Evolutionary conservation across 2,113 vertebrate genomes (phyloP).

Genomic region (Rattus norvegicus): GRCr8 NC_086020.1:205791001-205791500

Average conservation of each 20-base stretch:
- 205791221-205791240: neutral
- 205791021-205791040: neutral
- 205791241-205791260: neutral
- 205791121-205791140: neutral
- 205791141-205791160: neutral
- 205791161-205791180: neutral
- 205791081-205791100: neutral
- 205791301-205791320: too few species aligned
- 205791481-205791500: too few species aligned
- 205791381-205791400: too few species aligned
- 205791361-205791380: too few species aligned
- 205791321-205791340: too few species aligned
- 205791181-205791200: neutral
- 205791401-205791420: too few species aligned
- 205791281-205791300: too few species aligned
- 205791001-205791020: neutral
- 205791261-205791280: too few species aligned
- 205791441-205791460: too few species aligned
- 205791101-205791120: neutral
- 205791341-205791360: too few species aligned
- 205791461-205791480: too few species aligned
- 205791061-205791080: neutral
- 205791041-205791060: neutral
- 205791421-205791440: too few species aligned
- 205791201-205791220: neutral